Conservation (phyloP, 2,113 vertebrate species). For the Progne subis region DNA sequence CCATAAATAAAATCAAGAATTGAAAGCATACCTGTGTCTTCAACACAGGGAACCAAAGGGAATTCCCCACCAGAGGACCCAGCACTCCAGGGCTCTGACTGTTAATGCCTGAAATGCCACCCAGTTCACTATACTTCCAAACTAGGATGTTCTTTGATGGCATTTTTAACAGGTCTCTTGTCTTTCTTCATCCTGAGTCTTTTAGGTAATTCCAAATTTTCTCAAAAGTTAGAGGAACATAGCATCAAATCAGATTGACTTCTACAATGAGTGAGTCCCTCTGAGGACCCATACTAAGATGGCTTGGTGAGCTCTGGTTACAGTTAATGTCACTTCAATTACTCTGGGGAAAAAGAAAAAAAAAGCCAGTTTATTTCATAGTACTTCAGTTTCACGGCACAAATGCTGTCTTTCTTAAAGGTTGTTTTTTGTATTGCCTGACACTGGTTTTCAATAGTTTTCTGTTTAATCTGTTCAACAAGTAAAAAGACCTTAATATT, state of each 20-base stretch:
- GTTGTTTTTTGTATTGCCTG: neutral
- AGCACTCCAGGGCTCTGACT: neutral
- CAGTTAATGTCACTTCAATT: neutral
- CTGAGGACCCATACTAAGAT: neutral
- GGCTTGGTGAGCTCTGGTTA: neutral
- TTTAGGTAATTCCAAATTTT: neutral
- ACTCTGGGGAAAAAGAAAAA: too few relatives aligned
- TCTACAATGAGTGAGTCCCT: neutral
- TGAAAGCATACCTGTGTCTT: neutral
- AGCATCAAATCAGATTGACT: neutral
- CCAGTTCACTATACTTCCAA: neutral
- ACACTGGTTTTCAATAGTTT: neutral
- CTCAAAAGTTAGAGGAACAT: neutral
- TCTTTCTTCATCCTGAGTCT: neutral
- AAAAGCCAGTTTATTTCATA: neutral
- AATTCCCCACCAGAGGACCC: neutral
- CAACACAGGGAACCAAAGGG: neutral
- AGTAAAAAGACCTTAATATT: conserved; percentile 49
- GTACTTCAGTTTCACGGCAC: neutral
- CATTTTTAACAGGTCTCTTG: neutral
- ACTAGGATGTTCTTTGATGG: neutral
- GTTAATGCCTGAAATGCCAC: neutral
- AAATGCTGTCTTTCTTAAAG: neutral
- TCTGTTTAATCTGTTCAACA: conserved; percentile 4
- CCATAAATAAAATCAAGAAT: neutral